Conservation (phyloP, 2,888 invertebrate species). For the Aelia acuminata region DNA sequence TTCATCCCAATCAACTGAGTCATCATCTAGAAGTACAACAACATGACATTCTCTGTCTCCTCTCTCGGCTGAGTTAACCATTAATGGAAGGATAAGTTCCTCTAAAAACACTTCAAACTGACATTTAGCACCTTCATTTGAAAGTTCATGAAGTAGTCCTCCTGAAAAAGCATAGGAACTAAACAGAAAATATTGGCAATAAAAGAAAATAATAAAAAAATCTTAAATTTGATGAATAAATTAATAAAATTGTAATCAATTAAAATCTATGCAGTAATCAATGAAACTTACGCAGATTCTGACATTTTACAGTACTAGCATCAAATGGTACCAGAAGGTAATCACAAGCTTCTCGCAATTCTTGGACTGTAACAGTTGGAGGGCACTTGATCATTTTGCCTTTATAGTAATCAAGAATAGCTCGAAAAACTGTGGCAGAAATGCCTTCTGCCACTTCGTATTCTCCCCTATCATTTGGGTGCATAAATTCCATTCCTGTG, state of each 20-base stretch:
- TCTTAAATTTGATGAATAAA: neutral
- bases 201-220: neutral
- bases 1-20: constrained; percentile 97
- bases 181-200: neutral
- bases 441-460: constrained; percentile 98
- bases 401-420: constrained; percentile 95
- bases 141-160: constrained; percentile 96
- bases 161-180: constrained; percentile 71
- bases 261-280: too few relatives aligned
- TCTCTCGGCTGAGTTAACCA: constrained; percentile 93
- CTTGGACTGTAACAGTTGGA: constrained; percentile 94
- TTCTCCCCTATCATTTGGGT: constrained; percentile 96
- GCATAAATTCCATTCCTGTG: constrained; percentile 90
- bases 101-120: constrained; percentile 98
- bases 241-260: too few relatives aligned
- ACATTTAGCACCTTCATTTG: constrained; percentile 98
- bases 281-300: constrained; percentile 87
- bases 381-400: constrained; percentile 94
- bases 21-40: constrained; percentile 95
- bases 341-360: constrained; percentile 97
- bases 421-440: constrained; percentile 93
- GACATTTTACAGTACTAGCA: constrained; percentile 93
- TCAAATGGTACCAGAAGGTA: constrained; percentile 98
- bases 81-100: constrained; percentile 92
- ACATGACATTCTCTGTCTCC: constrained; percentile 99